These are phyloP conservation scores for Tauraco hartlaubi DNA, from an alignment of 2,797 vertebrate species.

Conservation along the genomic window DNA sequence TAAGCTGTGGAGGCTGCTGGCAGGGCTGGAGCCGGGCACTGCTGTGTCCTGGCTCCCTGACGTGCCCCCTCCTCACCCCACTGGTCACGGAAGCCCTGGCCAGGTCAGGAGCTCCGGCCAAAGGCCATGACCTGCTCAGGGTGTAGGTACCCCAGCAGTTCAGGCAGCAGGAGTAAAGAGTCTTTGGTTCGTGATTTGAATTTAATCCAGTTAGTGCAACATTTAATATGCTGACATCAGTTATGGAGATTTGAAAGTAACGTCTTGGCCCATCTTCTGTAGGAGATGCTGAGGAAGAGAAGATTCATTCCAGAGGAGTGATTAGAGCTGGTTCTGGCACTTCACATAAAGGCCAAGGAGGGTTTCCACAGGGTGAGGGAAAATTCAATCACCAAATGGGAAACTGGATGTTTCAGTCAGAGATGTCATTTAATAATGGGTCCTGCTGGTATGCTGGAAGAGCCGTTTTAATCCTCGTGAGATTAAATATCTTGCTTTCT, in stretches of 20 bases:
- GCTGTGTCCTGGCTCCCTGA: background rate
- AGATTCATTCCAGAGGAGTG: background rate
- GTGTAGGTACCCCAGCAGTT: background rate
- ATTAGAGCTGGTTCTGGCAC: background rate
- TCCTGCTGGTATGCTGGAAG: background rate
- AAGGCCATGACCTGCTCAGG: background rate
- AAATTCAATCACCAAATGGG: background rate
- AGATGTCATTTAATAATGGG: background rate
- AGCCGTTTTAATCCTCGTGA: background rate
- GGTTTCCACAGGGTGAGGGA: background rate
- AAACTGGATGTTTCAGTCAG: background rate
- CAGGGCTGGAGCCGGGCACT: background rate
- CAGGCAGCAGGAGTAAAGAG: background rate
- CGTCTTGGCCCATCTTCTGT: background rate
- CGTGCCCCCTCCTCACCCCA: fast-evolving
- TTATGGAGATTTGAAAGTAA: background rate
- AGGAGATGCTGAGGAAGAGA: background rate
- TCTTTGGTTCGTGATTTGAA: background rate
- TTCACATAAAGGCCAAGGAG: background rate
- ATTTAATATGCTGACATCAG: background rate
- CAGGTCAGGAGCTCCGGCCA: background rate
- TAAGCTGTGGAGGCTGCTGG: background rate
- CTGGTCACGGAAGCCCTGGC: background rate
- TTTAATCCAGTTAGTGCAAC: background rate
- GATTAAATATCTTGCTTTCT: background rate